Base-by-base conservation (phyloP, 2,888 invertebrate species). In the Tachystola acroxantha region DNA sequence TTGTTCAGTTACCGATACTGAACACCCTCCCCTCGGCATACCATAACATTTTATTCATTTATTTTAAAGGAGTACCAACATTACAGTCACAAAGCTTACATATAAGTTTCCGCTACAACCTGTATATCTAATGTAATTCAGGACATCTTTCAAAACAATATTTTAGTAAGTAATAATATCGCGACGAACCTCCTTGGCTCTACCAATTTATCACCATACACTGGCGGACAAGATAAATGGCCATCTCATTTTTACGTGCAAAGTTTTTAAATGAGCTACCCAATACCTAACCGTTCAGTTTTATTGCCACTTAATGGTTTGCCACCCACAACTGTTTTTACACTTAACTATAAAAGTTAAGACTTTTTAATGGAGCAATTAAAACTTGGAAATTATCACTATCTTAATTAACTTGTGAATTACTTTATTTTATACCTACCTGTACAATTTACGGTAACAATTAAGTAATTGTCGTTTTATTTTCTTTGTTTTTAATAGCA, bases 311-410 rank as follows among this genome's bases (percentile, higher is more conserved):
- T 22, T 29, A 22, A 58, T 43, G 46, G 48, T 32, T 33, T 10
- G 27, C 40, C 41, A 39, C 14, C 27, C 32, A 39, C 36, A 24
- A 44, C 38, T 28, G 34, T 38, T 40, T n/a, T 47, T 46, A 48
- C 47, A 48, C 32, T 29, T 38, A 46, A 45, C 46, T 48, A 53
- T 61, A 57, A 61, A 53, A 47, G 46, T 51, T 47, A 38, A 42
- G 49, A 43, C 27, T 45, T 49, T 43, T 44, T 47, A 44, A 24
- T 31, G 19, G 3, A 3, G 7, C 10, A 11, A 27, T 27, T 27
- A 10, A 27, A 27, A 5, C 7, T 1, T 1, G 27, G n/a, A 27
- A 27, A 11, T 6, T 27, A 27, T 27, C 27, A 27, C 11, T 1
- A 27, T 10, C 27, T 27, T 11, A 7, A 27, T 27, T 12, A 11